Evolutionary conservation across 2,113 vertebrate genomes (phyloP), one percentile per base, ranked within the genome.

Genomic region (Erpornis zantholeuca): DNA sequence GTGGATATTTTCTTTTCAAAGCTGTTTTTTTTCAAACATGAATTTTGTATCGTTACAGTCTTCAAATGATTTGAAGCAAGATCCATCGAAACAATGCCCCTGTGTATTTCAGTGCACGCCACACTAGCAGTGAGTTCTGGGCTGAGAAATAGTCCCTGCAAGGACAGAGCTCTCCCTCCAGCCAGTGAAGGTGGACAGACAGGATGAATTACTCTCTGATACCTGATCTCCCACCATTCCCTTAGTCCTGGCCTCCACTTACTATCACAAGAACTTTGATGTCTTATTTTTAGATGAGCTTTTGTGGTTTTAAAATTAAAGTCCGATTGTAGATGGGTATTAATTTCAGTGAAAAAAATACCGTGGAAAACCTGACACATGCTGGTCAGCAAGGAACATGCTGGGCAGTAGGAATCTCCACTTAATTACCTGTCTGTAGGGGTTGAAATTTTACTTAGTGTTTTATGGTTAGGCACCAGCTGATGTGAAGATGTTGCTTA

Each of bases 221-320:
- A 91, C 24, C 77, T 75, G 79, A 95, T 90, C 75, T 77, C 27
- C 33, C 54, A 59, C 19, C 3, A 0, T 29, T 65, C 63, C 76
- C 40, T 42, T 24, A 36, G 56, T 71, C 56, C 56, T 78, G 65
- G 64, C 52, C 52, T 87, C 81, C 64, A 8, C 8, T 54, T 82
- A 31, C 65, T 75, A 44, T 29, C 73, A 64, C 3, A 1, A 60
- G 38, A 66, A 59, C 72, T 59, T 87, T 50, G 69, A 82, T 68
- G 57, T 89, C 44, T 91, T 94, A 78, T 91, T 94, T 96, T 92
- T 42, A 89, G 80, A 75, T 38, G 29, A 78, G 60, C 45, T 85
- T 86, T 81, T 87, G 61, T 64, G 57, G 52, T 8, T 89, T 92
- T 82, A 71, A 69, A 91, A 89, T 84, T 35, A 25, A 95, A 87